Percentiles rank a stretch among this genome's conserved stretches.
Evolutionary conservation across 2,797 vertebrate species (phyloP).

Genomic region (Poliocrania exsul): DNA sequence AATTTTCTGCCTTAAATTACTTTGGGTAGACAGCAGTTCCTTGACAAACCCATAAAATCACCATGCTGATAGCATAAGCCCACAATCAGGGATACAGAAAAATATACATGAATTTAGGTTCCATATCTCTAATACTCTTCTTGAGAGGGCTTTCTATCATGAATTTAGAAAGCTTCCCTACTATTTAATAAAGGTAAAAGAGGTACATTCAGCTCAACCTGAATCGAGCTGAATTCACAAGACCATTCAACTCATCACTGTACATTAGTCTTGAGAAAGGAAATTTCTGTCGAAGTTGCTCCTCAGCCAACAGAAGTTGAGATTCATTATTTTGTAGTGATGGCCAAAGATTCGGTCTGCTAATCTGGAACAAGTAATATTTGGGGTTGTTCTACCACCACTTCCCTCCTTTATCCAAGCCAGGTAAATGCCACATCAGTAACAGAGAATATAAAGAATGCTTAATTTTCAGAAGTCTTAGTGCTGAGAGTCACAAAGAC

Average conservation of each 20-base stretch:
- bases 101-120: background rate
- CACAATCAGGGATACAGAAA: background rate
- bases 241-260: fast-evolving
- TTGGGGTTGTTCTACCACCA: background rate
- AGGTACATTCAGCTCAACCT: background rate
- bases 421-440: background rate
- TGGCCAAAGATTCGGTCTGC: background rate
- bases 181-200: background rate
- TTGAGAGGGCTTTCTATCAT: background rate
- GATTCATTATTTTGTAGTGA: background rate
- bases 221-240: background rate
- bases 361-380: background rate
- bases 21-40: background rate
- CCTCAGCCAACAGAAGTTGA: background rate
- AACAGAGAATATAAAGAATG: background rate
- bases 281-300: background rate
- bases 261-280: background rate
- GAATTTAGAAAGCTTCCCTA: background rate
- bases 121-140: background rate
- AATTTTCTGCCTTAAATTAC: background rate
- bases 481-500: background rate
- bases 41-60: background rate
- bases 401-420: background rate
- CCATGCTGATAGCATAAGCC: background rate
- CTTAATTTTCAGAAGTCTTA: background rate